These are phyloP conservation scores for Eugnorisma glareosa DNA, from an alignment of 2,888 invertebrate genomes.

Conservation along the genomic window DNA sequence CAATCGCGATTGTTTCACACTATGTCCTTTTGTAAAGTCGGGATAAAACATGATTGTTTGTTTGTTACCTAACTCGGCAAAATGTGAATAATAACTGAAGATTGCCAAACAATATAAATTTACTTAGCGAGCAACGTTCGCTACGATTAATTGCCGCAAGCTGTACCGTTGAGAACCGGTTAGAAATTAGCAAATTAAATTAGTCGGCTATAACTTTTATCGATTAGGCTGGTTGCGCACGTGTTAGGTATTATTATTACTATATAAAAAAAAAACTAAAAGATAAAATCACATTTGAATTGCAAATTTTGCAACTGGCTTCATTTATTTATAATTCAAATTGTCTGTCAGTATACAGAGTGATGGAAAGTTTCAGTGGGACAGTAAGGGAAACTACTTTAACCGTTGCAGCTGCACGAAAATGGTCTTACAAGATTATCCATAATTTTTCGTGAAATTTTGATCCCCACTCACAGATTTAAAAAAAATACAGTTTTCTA, in stretches of 20 bases:
- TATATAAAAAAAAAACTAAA: constrained; percentile 11
- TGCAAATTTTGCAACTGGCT: constrained; percentile 31
- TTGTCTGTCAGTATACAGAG: no score
- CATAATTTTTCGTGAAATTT: no score
- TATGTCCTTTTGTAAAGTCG: constrained; percentile 55
- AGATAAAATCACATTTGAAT: constrained; percentile 30
- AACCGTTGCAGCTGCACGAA: no score
- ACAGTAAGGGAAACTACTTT: no score
- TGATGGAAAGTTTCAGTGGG: no score
- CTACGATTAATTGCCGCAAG: constrained; percentile 17
- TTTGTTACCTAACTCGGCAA: constrained; percentile 29
- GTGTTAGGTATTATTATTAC: constrained; percentile 30
- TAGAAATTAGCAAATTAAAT: constrained; percentile 62
- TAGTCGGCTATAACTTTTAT: constrained; percentile 34
- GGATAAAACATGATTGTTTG: constrained; percentile 52
- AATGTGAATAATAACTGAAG: constrained; percentile 2
- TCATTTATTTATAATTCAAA: background rate
- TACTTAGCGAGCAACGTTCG: constrained; percentile 21
- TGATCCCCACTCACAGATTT: no score
- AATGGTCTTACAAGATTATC: no score
- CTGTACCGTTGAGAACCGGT: constrained; percentile 37
- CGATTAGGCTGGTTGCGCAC: constrained; percentile 32
- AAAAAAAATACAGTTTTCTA: no score
- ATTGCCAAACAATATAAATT: constrained; percentile 26
- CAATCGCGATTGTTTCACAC: constrained; percentile 62